These are phyloP conservation scores for Hemitrygon akajei DNA, from an alignment of 2,797 vertebrate genomes.

Conservation along the genomic window DNA sequence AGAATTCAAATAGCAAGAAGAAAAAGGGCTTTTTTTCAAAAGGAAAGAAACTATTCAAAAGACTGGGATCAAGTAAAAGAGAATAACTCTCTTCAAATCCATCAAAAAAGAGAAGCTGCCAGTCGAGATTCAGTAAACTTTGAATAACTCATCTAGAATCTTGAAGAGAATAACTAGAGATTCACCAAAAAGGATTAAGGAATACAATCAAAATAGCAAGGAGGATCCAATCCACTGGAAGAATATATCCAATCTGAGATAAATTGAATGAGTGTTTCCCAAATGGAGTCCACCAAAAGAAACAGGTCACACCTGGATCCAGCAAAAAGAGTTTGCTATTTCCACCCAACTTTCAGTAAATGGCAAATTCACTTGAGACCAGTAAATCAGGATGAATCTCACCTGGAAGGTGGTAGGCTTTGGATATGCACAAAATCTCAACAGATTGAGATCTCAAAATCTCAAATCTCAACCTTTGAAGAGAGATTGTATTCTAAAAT, in stretches of 20 bases:
- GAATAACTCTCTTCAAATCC: conserved; percentile 51
- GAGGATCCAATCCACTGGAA: no score
- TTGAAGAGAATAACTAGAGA: not conserved
- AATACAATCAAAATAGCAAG: no score
- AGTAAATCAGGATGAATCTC: not conserved
- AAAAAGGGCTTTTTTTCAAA: conserved; percentile 83
- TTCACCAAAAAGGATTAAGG: no score
- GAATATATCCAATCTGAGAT: no score
- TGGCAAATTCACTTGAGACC: not conserved
- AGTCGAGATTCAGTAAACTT: not conserved
- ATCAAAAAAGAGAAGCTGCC: not conserved
- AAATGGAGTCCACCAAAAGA: not conserved
- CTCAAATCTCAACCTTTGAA: not conserved
- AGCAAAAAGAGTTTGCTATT: no score
- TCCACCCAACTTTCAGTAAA: not conserved
- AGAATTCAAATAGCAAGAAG: conserved; percentile 58
- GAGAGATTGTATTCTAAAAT: not conserved
- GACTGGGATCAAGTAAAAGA: conserved; percentile 79
- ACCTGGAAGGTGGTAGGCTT: not conserved
- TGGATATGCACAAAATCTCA: not conserved
- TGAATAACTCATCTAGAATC: not conserved
- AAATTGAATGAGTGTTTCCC: not conserved
- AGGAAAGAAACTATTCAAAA: conserved; percentile 81
- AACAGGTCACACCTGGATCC: not conserved
- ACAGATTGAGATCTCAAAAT: no score